Conservation (phyloP, 2,888 invertebrate genomes). For the Cheilosia vulpina region DNA sequence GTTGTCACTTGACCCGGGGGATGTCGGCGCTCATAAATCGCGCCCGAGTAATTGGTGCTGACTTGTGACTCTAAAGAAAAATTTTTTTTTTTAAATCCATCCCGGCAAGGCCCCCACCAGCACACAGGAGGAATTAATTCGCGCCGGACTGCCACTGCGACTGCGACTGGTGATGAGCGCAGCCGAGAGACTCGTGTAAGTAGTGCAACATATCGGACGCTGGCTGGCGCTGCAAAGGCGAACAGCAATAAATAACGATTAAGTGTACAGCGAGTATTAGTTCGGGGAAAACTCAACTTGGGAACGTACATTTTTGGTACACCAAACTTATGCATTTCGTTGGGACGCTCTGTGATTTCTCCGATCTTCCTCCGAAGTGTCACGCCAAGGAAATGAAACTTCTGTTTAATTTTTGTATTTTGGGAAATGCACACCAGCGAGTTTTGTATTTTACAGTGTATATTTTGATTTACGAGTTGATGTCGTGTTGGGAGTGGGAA, state of each 20-base stretch:
- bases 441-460: constrained; percentile 32
- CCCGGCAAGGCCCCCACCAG: constrained; percentile 20
- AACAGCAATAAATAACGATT: constrained; percentile 74
- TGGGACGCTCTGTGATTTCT: constrained; percentile 37
- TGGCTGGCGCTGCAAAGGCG: constrained; percentile 48
- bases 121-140: constrained; percentile 64
- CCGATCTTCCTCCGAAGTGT: constrained; percentile 50
- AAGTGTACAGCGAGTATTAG: constrained; percentile 51
- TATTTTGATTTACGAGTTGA: constrained; percentile 55
- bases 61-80: constrained; percentile 68
- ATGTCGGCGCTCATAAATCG: constrained; percentile 77
- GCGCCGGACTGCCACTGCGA: constrained; percentile 30
- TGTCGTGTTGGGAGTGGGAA: constrained; percentile 11
- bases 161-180: constrained; percentile 56
- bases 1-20: constrained; percentile 77
- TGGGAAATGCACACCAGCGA: constrained; percentile 25
- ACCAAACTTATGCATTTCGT: constrained; percentile 55
- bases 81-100: constrained; percentile 41
- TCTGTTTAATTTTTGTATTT: constrained; percentile 53
- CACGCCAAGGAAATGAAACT: constrained; percentile 54
- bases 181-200: constrained; percentile 44
- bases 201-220: constrained; percentile 46
- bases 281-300: constrained; percentile 43
- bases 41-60: constrained; percentile 77
- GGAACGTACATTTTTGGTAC: constrained; percentile 7